Base-by-base conservation (phyloP, 2,797 vertebrate species). In the Enteromius radiatus region DNA sequence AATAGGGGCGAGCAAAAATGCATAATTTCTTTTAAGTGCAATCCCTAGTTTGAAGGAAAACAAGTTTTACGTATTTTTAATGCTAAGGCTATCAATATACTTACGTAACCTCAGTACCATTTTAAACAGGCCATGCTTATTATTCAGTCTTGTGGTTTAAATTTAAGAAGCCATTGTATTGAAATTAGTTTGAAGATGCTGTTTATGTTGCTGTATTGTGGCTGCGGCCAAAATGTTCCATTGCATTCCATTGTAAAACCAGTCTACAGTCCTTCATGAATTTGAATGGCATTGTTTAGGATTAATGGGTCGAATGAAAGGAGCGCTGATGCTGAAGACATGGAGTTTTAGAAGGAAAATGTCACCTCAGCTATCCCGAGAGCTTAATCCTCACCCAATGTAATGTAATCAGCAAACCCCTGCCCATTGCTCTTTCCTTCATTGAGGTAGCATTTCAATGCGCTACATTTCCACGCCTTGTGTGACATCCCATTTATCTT, bases 391-490 rank as follows among this genome's bases (percentile, higher is more conserved):
- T 80, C 67, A n/a, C 38, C 38, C 67, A 1, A 14, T 31, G 36
- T 61, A 80, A 70, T 71, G 68, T 33, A 80, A 80, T 80, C 78
- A 80, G 67, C 67, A 80, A 80, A 71, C 67, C 38, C 54, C 17
- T 61, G 26, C 23, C 78, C 36, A 61, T 69, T 69, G 65, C 65
- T 80, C 52, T 45, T 80, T 80, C 23, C 67, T 45, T 71, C 52
- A 80, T 80, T 71, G 67, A 80, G 78, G 78, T 70, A 59, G 23
- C 78, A 80, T 80, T 79, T 70, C 65, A 80, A 45, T 54, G 67
- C 4, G 11, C 61, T 65, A 47, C 43, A 33, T 78, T 80, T 56
- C 23, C 47, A 21, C n/a, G 17, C 28, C 59, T 75, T 49, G 59
- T 45, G 1, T 64, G 80, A 67, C 73, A 75, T 68, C 64, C 63